Percentiles rank a stretch among this genome's conserved stretches.
Evolutionary conservation across 2,888 invertebrate genomes (phyloP).

Genomic region (Congeria kusceri): DNA sequence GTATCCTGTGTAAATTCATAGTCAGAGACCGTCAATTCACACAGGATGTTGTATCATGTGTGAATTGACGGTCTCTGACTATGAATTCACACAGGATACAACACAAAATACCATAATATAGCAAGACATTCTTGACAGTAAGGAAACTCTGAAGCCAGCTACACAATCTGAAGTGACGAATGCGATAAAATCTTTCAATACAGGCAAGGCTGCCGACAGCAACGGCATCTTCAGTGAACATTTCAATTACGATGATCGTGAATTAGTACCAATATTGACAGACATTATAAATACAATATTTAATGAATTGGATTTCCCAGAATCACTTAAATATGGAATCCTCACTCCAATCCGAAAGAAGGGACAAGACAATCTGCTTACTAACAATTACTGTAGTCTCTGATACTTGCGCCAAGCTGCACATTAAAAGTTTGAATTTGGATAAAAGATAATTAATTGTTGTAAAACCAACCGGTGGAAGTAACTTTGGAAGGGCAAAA

Average conservation of each 20-base stretch:
- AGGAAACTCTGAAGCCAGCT: background rate
- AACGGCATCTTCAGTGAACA: constrained; percentile 15
- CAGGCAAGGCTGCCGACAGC: constrained; percentile 8
- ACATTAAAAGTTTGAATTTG: background rate
- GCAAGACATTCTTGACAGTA: background rate
- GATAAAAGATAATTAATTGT: background rate
- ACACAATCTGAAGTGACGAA: background rate
- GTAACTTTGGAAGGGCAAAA: too few relatives aligned
- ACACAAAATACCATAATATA: too few relatives aligned
- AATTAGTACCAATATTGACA: background rate
- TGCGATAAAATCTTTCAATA: constrained; percentile 17
- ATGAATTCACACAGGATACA: too few relatives aligned
- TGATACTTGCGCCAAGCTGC: background rate
- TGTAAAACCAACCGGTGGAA: background rate
- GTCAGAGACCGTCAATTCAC: too few relatives aligned
- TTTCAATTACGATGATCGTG: background rate
- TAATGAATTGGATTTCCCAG: constrained; percentile 5
- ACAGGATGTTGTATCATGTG: too few relatives aligned
- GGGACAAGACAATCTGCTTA: constrained; percentile 8
- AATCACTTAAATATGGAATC: background rate
- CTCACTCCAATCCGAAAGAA: constrained; percentile 14
- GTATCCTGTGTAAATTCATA: too few relatives aligned
- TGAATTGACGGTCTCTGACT: too few relatives aligned
- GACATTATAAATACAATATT: constrained; percentile 8
- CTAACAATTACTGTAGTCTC: background rate